Evolutionary conservation across 1,140 invertebrate genomes (phyloP), one percentile per base, ranked within the genome.

Genomic region (Drosophila aff.): DNA sequence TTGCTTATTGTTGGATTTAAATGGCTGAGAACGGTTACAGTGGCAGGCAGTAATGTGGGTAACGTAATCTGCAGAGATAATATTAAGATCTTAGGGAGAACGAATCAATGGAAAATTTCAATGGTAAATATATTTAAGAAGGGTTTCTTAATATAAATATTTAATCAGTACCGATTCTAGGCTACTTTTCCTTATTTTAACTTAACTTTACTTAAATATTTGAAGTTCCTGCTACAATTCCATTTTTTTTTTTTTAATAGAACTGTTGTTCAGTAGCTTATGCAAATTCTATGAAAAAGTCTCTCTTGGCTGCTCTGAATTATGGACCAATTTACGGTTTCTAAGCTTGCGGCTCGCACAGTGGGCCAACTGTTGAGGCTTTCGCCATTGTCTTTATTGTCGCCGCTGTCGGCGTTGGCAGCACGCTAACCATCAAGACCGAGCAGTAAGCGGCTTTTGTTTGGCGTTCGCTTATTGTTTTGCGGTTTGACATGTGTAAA

Each of bases 401-500:
- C 59, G 49, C 57, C 49, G 63, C 31, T 50, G 60, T 61, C 55
- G 43, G 59, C 60, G 41, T 52, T 74, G 60, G 49, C 41, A 53
- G 75, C 79, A 66, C 57, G 60, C 81, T 49, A 65, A 43, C 50
- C 76, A 65, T 58, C 55, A 52, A 60, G 67, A 71, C 49, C 44
- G 53, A 55, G 67, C 64, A 71, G 78, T 80, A 80, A 80, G 65
- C 47, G 43, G 76, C 71, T 71, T 69, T 83, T 83, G 81, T 84
- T 76, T 59, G 66, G 63, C 62, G 60, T 58, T 53, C 64, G 58
- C 76, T 81, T 67, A 81, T 83, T 83, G 81, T 83, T 83, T 76
- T 72, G 71, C 31, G 62, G 65, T 52, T 76, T 83, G 76, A 84
- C 81, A 83, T 80, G 79, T 84, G 76, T 64, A 67, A 80, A 49